phyloP scores from a whole-genome alignment of 2,797 vertebrate species.

The Galaxias olidus region DNA sequence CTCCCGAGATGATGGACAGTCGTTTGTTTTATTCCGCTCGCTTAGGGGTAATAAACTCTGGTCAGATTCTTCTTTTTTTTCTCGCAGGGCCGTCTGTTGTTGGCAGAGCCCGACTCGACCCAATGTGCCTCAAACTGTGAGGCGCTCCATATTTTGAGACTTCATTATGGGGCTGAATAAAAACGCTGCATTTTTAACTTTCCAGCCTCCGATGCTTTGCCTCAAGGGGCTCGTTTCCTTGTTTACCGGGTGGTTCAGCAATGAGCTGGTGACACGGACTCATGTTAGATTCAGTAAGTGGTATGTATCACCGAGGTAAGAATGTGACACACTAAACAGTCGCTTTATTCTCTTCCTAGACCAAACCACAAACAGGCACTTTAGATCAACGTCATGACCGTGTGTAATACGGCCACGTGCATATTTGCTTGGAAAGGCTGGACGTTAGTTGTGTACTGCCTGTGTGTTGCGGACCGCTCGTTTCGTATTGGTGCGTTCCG shows the following conservation, averaged over 20 bases:
- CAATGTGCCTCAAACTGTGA: conserved; percentile 48
- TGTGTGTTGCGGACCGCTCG: too few species aligned
- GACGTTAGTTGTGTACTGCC: too few species aligned
- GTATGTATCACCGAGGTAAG: conserved; percentile 36
- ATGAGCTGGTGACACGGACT: conserved; percentile 31
- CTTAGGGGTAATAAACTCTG: not conserved
- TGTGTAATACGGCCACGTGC: too few species aligned
- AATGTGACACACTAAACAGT: not conserved
- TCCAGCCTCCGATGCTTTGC: conserved; percentile 49
- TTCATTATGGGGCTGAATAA: conserved; percentile 47
- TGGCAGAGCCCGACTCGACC: conserved; percentile 16
- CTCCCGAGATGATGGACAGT: not conserved
- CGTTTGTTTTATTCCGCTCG: conserved; percentile 19
- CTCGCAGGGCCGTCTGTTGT: conserved; percentile 49
- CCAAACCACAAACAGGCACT: too few species aligned
- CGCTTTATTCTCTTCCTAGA: too few species aligned
- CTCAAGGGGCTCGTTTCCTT: conserved; percentile 60
- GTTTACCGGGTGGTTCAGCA: conserved; percentile 60
- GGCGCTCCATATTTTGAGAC: conserved; percentile 40
- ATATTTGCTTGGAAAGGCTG: too few species aligned
- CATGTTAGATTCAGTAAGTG: conserved; percentile 43
- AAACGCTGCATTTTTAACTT: conserved; percentile 56
- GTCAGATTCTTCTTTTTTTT: conserved; percentile 49
- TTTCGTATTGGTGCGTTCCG: too few species aligned
- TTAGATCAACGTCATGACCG: too few species aligned